These are phyloP conservation scores for Liolophura sinensis DNA, from an alignment of 1,140 invertebrate species.

Conservation along the genomic window DNA sequence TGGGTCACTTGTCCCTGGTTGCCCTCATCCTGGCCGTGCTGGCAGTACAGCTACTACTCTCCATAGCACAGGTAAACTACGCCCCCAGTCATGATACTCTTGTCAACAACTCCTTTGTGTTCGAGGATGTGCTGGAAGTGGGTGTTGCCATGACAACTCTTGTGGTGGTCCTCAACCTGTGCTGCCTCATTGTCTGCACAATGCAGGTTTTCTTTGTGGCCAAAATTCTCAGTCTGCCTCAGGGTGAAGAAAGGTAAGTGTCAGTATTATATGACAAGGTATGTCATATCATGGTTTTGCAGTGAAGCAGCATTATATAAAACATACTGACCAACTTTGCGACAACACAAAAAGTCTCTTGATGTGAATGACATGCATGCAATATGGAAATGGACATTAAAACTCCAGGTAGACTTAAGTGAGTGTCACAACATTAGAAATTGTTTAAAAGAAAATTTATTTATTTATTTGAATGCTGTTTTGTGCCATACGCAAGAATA, in stretches of 20 bases:
- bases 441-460: too few species aligned
- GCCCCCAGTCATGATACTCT: background rate
- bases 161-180: slow-evolving; percentile 83
- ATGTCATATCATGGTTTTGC: too few species aligned
- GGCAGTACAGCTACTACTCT: slow-evolving; percentile 22
- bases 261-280: too few species aligned
- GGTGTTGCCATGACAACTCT: slow-evolving; percentile 85
- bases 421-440: too few species aligned
- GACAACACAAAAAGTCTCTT: too few species aligned
- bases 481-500: too few species aligned
- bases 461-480: too few species aligned
- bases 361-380: too few species aligned
- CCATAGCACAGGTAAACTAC: slow-evolving; percentile 8
- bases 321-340: too few species aligned
- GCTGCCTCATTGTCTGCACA: slow-evolving; percentile 88
- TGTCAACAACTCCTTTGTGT: slow-evolving; percentile 43
- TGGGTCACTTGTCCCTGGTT: slow-evolving; percentile 20
- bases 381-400: too few species aligned
- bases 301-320: too few species aligned
- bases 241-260: slow-evolving; percentile 66
- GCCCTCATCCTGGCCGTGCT: slow-evolving; percentile 19
- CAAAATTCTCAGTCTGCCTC: slow-evolving; percentile 80
- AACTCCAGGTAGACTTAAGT: too few species aligned
- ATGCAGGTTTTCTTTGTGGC: slow-evolving; percentile 93
- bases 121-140: slow-evolving; percentile 86